Evolutionary conservation across 2,888 invertebrate species (phyloP).

Genomic region (Sycophila texana): DNA sequence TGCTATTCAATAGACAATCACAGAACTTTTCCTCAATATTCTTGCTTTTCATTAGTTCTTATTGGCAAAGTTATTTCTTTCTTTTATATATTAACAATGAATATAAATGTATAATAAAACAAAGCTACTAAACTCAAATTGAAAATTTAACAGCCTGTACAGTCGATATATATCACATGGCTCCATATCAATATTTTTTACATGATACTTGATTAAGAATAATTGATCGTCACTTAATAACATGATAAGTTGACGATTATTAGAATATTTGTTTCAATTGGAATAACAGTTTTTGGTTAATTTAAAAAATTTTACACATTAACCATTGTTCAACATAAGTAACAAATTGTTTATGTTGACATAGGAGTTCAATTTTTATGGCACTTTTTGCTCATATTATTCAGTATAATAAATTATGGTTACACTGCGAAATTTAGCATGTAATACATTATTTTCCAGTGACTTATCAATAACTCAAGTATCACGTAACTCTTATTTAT

Average conservation of each 20-base stretch:
- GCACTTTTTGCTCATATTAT: conserved; percentile 49
- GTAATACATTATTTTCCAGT: conserved; percentile 30
- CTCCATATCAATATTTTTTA: conserved; percentile 49
- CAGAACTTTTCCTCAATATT: conserved; percentile 30
- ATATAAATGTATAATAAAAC: conserved; percentile 60
- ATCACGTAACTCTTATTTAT: conserved; percentile 61
- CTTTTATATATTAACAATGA: conserved; percentile 46
- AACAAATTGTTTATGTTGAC: conserved; percentile 37
- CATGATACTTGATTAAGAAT: conserved; percentile 53
- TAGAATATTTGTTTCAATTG: conserved; percentile 30
- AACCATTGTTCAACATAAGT: conserved; percentile 25
- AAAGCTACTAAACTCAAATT: conserved; percentile 57
- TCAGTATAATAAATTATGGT: conserved; percentile 42
- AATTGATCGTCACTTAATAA: conserved; percentile 27
- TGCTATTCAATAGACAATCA: conserved; percentile 34
- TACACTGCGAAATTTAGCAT: conserved; percentile 43
- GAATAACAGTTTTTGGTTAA: conserved; percentile 45
- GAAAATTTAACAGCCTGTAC: conserved; percentile 63
- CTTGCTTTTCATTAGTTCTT: conserved; percentile 37
- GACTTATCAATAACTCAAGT: conserved; percentile 51
- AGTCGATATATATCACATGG: conserved; percentile 62
- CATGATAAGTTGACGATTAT: conserved; percentile 15
- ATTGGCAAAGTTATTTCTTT: conserved; percentile 41
- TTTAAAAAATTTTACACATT: conserved; percentile 42
- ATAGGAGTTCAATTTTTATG: conserved; percentile 42